Percentiles rank a stretch among this genome's conserved stretches.
These are phyloP conservation scores for Trogon melanurus DNA, from an alignment of 2,113 vertebrate species.

Conservation along the genomic window DNA sequence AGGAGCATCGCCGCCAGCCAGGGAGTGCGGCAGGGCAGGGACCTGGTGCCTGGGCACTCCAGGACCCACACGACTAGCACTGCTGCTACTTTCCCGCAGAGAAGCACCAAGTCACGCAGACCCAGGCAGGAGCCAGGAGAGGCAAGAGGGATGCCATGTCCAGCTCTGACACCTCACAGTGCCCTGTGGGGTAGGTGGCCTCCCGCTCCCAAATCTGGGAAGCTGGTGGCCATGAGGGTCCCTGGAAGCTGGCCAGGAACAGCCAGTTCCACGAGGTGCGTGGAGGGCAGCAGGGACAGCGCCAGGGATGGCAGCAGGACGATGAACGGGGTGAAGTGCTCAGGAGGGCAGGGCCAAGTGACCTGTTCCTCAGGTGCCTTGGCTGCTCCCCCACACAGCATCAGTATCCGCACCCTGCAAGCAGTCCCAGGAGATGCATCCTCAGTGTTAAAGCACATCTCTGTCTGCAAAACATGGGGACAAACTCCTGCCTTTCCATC, in stretches of 20 bases:
- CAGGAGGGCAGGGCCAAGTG: not conserved
- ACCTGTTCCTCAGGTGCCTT: not conserved
- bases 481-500: not conserved
- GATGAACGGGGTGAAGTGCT: rapidly evolving
- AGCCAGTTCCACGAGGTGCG: not conserved
- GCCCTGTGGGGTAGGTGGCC: not conserved
- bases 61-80: not conserved
- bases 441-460: not conserved
- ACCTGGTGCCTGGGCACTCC: not conserved
- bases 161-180: not conserved
- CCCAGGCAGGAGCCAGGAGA: not conserved
- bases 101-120: not conserved
- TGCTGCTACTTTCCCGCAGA: rapidly evolving
- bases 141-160: not conserved
- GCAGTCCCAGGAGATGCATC: no score
- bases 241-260: rapidly evolving
- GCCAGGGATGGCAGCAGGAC: not conserved
- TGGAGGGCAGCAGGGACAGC: not conserved
- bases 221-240: not conserved
- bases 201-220: not conserved
- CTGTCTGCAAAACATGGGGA: not conserved
- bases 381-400: not conserved
- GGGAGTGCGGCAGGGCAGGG: not conserved
- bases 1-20: rapidly evolving
- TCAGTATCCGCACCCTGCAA: rapidly evolving